Percentiles rank a stretch among this genome's conserved stretches.
These are phyloP conservation scores for Lethenteron camtschaticum DNA, from an alignment of 2,113 vertebrate genomes.

Conservation along the genomic window DNA sequence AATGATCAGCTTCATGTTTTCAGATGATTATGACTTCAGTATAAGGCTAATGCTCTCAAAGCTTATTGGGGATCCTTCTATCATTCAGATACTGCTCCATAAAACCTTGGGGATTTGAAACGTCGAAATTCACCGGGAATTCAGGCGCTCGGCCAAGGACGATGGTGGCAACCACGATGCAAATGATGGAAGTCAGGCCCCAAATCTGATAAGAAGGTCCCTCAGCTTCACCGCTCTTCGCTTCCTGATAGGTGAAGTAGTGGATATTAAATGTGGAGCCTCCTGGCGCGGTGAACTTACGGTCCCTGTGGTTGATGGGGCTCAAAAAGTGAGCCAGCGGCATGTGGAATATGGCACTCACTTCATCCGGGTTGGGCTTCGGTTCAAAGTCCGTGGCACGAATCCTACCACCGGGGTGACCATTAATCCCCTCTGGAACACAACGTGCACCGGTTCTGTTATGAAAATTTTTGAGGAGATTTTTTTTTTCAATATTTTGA, in stretches of 20 bases:
- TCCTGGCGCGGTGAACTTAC: not conserved
- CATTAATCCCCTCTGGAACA: conserved; percentile 25
- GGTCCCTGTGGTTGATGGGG: conserved; percentile 20
- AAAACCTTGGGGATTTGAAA: conserved; percentile 19
- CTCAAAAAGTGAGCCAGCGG: conserved; percentile 50
- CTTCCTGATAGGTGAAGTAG: conserved; percentile 33
- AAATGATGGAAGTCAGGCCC: conserved; percentile 48
- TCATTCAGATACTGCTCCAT: conserved; percentile 17
- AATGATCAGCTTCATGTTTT: no score
- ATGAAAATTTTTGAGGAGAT: no score
- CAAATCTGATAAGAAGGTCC: conserved; percentile 29
- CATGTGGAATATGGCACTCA: conserved; percentile 46
- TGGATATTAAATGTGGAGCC: conserved; percentile 14
- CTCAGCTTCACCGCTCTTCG: conserved; percentile 13
- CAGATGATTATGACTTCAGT: no score
- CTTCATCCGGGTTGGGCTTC: conserved; percentile 48
- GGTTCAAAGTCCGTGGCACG: conserved; percentile 40
- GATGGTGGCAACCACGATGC: conserved; percentile 32
- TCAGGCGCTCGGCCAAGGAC: conserved; percentile 28
- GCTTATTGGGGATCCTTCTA: conserved; percentile 22
- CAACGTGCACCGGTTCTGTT: no score
- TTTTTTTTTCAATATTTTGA: no score
- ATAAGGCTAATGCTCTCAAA: conserved; percentile 21
- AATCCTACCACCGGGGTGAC: conserved; percentile 64
- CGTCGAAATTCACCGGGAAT: conserved; percentile 36